These are phyloP conservation scores for Diarsia mendica DNA, from an alignment of 2,888 invertebrate species.

Conservation along the genomic window DNA sequence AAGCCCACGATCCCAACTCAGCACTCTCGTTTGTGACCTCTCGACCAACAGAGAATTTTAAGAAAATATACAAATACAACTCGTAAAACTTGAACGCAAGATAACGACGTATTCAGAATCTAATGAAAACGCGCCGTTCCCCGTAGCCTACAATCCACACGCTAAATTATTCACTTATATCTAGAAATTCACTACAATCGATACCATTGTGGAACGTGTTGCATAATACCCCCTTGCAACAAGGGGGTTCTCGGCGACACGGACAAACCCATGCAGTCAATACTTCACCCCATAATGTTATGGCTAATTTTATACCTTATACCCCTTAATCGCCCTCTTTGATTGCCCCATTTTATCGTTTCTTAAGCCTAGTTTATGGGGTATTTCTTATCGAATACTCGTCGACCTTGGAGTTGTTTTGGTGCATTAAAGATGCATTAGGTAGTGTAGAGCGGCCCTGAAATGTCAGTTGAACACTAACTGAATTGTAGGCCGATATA, in stretches of 20 bases:
- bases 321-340: constrained; percentile 42
- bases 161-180: constrained; percentile 60
- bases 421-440: constrained; percentile 51
- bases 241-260: constrained; percentile 37
- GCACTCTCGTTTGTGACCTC: background rate
- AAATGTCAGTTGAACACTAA: background rate
- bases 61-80: background rate
- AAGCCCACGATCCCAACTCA: background rate
- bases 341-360: constrained; percentile 51
- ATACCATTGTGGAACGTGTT: constrained; percentile 39
- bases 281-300: constrained; percentile 75
- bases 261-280: constrained; percentile 79
- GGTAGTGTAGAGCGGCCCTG: constrained; percentile 14
- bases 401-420: constrained; percentile 39
- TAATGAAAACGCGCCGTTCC: background rate
- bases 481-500: background rate
- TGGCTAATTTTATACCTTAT: constrained; percentile 70
- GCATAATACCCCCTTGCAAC: constrained; percentile 52
- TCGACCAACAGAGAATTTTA: background rate
- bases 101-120: background rate
- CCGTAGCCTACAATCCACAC: constrained; percentile 24
- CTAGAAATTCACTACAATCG: constrained; percentile 61
- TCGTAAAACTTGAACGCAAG: background rate
- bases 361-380: constrained; percentile 39
- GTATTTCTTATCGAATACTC: constrained; percentile 42